These are phyloP conservation scores for Tragelaphus scriptus DNA, from an alignment of 2,113 vertebrate genomes.

Conservation along the genomic window DNA sequence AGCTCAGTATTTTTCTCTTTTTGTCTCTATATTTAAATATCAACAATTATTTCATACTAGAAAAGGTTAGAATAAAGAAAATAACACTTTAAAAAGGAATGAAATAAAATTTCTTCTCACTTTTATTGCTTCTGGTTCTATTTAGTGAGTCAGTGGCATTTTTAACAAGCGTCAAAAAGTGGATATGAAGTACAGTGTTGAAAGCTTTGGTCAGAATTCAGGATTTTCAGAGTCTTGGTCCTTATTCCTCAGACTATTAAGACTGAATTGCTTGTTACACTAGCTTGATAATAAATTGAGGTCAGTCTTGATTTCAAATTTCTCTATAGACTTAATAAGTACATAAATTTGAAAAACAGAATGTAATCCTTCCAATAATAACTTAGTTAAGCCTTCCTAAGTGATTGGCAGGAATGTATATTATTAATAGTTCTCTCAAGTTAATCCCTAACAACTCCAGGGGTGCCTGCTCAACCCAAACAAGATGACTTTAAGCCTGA, in stretches of 20 bases:
- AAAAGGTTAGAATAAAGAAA: not conserved
- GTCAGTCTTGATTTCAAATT: conserved; percentile 19
- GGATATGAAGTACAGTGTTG: not conserved
- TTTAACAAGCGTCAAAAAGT: not conserved
- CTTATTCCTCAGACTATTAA: conserved; percentile 5
- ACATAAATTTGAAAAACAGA: conserved; percentile 16
- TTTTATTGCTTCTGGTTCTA: not conserved
- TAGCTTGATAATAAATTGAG: conserved; percentile 26
- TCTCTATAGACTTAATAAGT: not conserved
- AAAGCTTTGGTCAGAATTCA: not conserved
- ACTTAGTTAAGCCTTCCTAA: not conserved
- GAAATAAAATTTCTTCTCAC: not conserved
- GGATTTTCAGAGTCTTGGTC: not conserved
- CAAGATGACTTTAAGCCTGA: not conserved
- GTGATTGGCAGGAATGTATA: not conserved
- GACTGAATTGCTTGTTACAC: not conserved
- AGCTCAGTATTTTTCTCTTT: not conserved
- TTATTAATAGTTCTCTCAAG: not conserved
- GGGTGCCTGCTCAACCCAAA: not conserved
- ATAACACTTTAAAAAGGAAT: not conserved
- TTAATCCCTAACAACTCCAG: not conserved
- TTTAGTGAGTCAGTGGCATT: not conserved
- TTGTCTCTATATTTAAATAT: not conserved
- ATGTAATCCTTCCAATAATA: not conserved
- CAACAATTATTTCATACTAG: not conserved